A percentile compares a stretch with the other conserved stretches of the same genome.
These are phyloP conservation scores for Prionace glauca DNA, from an alignment of 2,797 vertebrate species.

Conservation along the genomic window DNA sequence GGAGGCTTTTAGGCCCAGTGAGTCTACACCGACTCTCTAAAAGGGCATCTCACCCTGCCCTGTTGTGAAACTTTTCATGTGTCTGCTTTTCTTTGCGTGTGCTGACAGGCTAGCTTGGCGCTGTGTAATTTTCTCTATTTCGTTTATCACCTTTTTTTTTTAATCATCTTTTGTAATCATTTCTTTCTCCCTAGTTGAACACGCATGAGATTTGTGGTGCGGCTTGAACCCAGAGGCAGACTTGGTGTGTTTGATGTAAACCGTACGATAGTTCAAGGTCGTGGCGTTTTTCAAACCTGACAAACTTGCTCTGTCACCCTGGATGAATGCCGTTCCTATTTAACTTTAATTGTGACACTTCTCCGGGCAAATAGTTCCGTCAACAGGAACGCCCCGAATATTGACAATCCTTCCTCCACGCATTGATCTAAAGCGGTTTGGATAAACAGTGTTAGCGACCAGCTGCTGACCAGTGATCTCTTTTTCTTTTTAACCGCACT, in stretches of 20 bases:
- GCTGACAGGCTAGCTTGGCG: not conserved
- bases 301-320: too few relatives aligned
- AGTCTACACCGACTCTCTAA: too few relatives aligned
- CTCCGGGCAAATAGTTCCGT: not conserved
- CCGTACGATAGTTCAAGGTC: not conserved
- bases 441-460: not conserved
- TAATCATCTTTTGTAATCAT: too few relatives aligned
- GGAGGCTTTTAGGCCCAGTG: too few relatives aligned
- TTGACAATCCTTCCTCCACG: not conserved
- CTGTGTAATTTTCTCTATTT: not conserved
- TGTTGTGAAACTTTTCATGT: not conserved
- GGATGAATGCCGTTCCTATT: not conserved
- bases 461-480: not conserved
- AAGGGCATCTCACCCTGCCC: too few relatives aligned
- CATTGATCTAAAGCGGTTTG: not conserved
- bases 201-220: not conserved
- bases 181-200: not conserved
- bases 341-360: not conserved
- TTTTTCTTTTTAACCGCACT: not conserved
- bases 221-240: not conserved
- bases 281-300: not conserved
- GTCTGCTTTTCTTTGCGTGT: not conserved
- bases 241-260: not conserved
- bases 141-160: not conserved
- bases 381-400: not conserved